Percentiles rank a stretch among this genome's conserved stretches.
Evolutionary conservation across 1,140 invertebrate species (phyloP).

Genomic region (Neuroterus valhalla): DNA sequence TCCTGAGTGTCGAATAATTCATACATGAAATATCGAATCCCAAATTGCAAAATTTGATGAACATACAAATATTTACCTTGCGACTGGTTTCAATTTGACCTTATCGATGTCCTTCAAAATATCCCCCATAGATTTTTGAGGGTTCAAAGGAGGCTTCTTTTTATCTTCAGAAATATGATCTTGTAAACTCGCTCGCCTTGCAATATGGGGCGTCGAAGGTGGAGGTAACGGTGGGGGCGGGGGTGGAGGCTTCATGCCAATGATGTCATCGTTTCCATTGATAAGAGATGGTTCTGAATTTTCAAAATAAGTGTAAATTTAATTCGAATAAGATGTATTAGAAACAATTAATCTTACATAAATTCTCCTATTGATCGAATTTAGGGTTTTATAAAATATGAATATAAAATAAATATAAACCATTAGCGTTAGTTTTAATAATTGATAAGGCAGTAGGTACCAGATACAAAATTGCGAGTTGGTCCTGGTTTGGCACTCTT

Average conservation of each 20-base stretch:
- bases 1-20: too few relatives aligned
- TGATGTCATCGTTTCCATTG: constrained; percentile 51
- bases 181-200: constrained; percentile 70
- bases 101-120: constrained; percentile 69
- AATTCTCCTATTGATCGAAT: too few relatives aligned
- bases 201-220: constrained; percentile 72
- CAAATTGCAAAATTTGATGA: constrained; percentile 27
- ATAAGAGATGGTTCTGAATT: constrained; percentile 58
- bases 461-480: constrained; percentile 44
- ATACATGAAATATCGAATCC: too few relatives aligned
- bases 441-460: background rate
- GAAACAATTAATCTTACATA: background rate
- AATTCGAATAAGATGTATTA: background rate
- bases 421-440: too few relatives aligned
- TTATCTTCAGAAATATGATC: constrained; percentile 69
- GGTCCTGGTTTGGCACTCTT: constrained; percentile 62
- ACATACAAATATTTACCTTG: constrained; percentile 56
- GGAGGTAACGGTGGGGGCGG: constrained; percentile 66
- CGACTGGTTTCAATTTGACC: constrained; percentile 68
- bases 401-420: too few relatives aligned
- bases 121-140: constrained; percentile 69
- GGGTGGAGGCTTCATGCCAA: constrained; percentile 49
- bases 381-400: too few relatives aligned
- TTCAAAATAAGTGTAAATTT: constrained; percentile 5
- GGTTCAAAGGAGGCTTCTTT: constrained; percentile 58